A percentile compares a stretch with the other conserved stretches of the same genome.
These are phyloP conservation scores for Tenthredo notha DNA, from an alignment of 2,888 invertebrate genomes.

Conservation along the genomic window DNA sequence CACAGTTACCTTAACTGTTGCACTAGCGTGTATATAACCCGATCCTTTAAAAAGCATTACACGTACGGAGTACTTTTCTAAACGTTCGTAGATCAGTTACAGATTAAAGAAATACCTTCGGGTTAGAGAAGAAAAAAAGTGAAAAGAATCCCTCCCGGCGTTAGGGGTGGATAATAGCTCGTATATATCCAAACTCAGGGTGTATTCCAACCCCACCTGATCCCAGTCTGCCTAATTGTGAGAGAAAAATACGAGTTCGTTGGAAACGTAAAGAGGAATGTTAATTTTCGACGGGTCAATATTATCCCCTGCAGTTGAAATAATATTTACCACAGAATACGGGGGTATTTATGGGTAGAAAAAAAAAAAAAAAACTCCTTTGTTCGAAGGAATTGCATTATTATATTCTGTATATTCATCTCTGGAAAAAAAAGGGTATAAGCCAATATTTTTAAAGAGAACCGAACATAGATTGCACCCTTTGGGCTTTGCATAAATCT, in stretches of 20 bases:
- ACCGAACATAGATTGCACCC: not conserved
- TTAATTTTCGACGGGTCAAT: conserved; percentile 24
- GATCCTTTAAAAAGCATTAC: not conserved
- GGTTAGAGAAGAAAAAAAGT: not conserved
- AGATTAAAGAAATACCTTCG: conserved; percentile 3
- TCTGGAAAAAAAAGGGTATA: not conserved
- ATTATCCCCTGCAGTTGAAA: conserved; percentile 12
- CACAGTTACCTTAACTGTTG: not conserved
- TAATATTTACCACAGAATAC: not conserved
- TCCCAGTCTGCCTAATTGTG: not conserved
- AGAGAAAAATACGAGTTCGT: not conserved
- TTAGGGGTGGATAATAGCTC: conserved; percentile 1
- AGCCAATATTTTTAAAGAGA: not conserved
- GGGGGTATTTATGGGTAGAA: not conserved
- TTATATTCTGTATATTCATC: conserved; percentile 10
- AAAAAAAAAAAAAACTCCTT: not conserved
- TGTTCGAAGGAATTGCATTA: conserved; percentile 16
- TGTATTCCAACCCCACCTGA: not conserved
- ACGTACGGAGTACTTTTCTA: not conserved
- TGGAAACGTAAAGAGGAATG: conserved; percentile 1
- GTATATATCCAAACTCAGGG: not conserved
- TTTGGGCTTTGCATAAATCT: not conserved
- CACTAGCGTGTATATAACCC: not conserved
- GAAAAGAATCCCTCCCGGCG: not conserved
- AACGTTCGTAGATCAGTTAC: not conserved